Base-by-base conservation (phyloP, 2,888 invertebrate genomes). In the Branchinecta sandiegonensis region DNA sequence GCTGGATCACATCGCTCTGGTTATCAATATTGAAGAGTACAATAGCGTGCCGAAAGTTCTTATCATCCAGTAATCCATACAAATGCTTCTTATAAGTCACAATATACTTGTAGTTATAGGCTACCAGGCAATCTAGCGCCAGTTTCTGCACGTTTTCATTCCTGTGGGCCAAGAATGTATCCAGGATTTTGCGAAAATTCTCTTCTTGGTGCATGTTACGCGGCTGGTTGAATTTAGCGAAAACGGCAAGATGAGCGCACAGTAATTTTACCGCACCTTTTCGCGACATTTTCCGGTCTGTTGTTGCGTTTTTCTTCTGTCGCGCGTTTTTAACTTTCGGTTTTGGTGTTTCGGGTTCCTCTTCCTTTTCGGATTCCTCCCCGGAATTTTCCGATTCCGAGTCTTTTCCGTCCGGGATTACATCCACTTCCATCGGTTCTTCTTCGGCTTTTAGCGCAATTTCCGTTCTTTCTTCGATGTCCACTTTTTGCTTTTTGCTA, bases 11-110 rank as follows among this genome's bases (percentile, higher is more conserved):
- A 68, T 84, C 81, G 69, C 84, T 83, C 69, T 88, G 87, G 73
- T 84, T 81, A 73, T 88, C 87, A 17, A 95, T 83, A 76, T 87
- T 86, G 76, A 96, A 94, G 65, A 84, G 80, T 0, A 86, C 83
- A 5, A 97, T 77, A 78, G 93, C 91, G 74, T 87, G 86, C 79
- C 90, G 90, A 73, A 96, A 88, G 72, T 88, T 89, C 73, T 89
- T 88, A 72, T 94, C 92, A 75, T 93, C 89, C 7, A 94, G 83
- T 67, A 96, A 80, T 71, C 86, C 85, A 72, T 86, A 84, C 66
- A 97, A 79, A 74, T 90, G 85, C 63, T 85, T 86, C 76, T 75
- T 89, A 76, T 96, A 94, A 0, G 89, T 86, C 0, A 80, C 76
- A 9, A 95, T 76, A 74, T 84, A 86, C 75, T 89, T 89, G 72